Conservation (phyloP, 2,113 vertebrate genomes). For the Polyodon spathula region DNA sequence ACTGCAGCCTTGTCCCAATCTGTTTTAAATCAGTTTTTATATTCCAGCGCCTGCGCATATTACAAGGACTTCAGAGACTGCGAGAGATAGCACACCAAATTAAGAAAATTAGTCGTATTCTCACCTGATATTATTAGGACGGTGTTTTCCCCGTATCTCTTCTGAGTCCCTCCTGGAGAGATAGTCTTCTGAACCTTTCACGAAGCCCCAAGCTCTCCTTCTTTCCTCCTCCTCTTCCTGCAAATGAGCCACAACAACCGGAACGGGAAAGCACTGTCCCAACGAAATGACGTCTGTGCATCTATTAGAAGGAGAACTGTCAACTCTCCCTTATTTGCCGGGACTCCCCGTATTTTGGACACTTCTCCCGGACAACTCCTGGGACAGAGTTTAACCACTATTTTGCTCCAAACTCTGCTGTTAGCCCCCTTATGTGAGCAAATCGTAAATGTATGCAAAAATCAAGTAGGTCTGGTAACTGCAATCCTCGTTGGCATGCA, state of each 20-base stretch:
- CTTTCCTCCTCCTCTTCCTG: slow-evolving; percentile 5
- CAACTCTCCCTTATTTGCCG: too few species aligned
- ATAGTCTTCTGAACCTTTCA: not conserved
- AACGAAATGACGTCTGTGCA: not conserved
- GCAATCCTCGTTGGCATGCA: too few species aligned
- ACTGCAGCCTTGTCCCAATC: not conserved
- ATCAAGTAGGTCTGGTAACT: too few species aligned
- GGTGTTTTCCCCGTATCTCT: not conserved
- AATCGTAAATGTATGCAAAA: too few species aligned
- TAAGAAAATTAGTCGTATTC: not conserved
- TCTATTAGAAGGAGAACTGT: too few species aligned
- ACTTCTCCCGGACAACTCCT: too few species aligned
- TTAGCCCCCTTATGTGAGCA: too few species aligned
- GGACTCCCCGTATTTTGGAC: too few species aligned
- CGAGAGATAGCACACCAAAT: not conserved
- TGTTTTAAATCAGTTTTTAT: not conserved
- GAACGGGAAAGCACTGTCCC: not conserved
- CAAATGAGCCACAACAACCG: not conserved
- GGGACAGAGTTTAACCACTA: too few species aligned
- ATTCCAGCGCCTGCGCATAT: not conserved
- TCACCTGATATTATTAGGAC: not conserved
- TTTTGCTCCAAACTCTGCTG: too few species aligned
- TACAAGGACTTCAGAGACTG: not conserved
- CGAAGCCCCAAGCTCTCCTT: not conserved
- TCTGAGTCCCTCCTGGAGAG: not conserved